Evolutionary conservation across 2,797 vertebrate genomes (phyloP), one percentile per base, ranked within the genome.

Genomic region (Melanogrammus aeglefinus): DNA sequence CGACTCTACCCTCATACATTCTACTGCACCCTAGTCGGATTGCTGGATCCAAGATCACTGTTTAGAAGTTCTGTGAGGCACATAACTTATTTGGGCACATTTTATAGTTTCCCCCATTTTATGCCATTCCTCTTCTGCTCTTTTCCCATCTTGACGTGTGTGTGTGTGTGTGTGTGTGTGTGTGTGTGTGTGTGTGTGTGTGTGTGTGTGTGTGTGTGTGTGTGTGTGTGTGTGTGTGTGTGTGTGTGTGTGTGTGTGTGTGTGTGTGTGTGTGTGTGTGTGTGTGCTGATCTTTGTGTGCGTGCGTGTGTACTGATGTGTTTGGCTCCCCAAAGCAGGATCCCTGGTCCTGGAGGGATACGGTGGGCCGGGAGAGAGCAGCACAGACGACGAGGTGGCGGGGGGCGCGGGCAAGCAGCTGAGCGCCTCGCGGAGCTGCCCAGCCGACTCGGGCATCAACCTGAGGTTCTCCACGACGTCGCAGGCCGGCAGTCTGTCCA

Each of bases 301-400:
- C 12, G 41, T 51, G 44, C 16, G 51, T 79, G 66, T 81, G 76
- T 82, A 24, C n/a, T 70, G 66, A 70, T 29, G 69, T 73, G 72
- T 38, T 36, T 73, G 72, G 10, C 13, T 70, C 12, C 78, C 83
- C 76, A 79, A 85, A 92, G 92, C 91, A 96, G 97, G 96, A 91
- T 97, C 94, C 87, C 91, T 99, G 91, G 96, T 97, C 89, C 94
- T 98, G 71, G 97, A 97, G 73, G 96, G 95, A 47, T 98, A 95
- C 8, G 94, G 94, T 0, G 88, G 94, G 0, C 91, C 95, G 21
- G 96, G 95, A 81, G 97, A 98, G 93, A 99, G 96, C 94, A 98
- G 94, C 89, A 97, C 97, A 1, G 97, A 99, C 1, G 96, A 97
- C 72, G 96, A 97, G 83, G 83, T 94, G 93, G 39, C 91, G 86